Evolutionary conservation across 2,797 vertebrate genomes (phyloP).

Genomic region (Gymnoscopelus microlampas): DNA sequence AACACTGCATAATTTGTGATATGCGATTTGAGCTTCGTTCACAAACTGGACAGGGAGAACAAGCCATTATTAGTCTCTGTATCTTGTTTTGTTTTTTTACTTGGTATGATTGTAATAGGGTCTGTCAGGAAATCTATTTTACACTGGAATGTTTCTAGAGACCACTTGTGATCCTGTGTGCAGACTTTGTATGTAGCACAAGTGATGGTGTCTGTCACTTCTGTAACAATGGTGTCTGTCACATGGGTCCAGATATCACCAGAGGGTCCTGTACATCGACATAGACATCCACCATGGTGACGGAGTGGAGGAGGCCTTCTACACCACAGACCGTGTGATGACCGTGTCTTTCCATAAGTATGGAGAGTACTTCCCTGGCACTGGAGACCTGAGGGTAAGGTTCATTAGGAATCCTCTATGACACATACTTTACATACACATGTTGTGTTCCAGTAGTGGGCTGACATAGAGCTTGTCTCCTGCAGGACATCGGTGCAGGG

Average conservation of each 20-base stretch:
- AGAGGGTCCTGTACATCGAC: constrained; percentile 97
- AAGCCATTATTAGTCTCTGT: too few species aligned
- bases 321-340: constrained; percentile 98
- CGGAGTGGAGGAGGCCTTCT: constrained; percentile 98
- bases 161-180: too few species aligned
- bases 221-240: neutral
- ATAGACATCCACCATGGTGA: constrained; percentile 99
- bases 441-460: neutral
- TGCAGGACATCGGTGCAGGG: constrained; percentile 95
- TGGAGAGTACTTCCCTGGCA: constrained; percentile 98
- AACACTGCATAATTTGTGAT: too few species aligned
- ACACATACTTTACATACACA: neutral
- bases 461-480: constrained; percentile 22
- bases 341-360: constrained; percentile 99
- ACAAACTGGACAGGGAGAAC: too few species aligned
- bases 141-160: too few species aligned
- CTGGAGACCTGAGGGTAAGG: constrained; percentile 95
- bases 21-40: too few species aligned
- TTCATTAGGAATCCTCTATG: neutral
- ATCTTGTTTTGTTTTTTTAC: too few species aligned
- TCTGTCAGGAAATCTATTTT: too few species aligned
- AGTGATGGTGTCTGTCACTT: too few species aligned
- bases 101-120: too few species aligned
- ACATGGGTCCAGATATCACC: constrained; percentile 88
- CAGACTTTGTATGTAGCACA: too few species aligned